Evolutionary conservation across 2,113 vertebrate genomes (phyloP).

Genomic region (Chaetops frenatus): DNA sequence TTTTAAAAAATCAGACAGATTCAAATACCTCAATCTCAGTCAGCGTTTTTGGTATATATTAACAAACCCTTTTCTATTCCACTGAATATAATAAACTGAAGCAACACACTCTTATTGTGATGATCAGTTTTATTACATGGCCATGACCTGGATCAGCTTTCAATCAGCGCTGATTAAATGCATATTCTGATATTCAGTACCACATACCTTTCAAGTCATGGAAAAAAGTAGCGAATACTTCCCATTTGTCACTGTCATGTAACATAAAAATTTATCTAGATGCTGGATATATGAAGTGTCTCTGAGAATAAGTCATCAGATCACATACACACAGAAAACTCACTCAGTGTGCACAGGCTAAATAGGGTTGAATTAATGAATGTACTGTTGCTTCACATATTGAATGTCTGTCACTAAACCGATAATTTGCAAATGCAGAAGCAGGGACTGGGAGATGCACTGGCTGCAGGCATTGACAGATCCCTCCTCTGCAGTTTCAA

Average conservation of each 20-base stretch:
- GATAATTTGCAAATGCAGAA: not conserved
- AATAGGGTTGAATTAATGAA: constrained; percentile 27
- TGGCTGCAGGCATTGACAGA: not conserved
- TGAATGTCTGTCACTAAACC: not conserved
- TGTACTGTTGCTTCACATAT: not conserved
- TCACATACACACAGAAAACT: not conserved
- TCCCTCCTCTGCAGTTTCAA: not conserved
- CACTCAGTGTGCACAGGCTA: not conserved
- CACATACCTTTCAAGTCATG: not conserved
- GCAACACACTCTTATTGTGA: not conserved
- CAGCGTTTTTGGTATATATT: not conserved
- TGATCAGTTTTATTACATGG: not conserved
- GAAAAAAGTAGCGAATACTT: not conserved
- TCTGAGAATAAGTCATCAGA: not conserved
- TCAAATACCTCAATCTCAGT: not conserved
- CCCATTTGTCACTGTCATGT: not conserved
- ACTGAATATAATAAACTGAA: not conserved
- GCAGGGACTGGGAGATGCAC: not conserved
- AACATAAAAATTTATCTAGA: not conserved
- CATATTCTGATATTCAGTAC: not conserved
- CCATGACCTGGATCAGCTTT: not conserved
- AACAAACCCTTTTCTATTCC: not conserved
- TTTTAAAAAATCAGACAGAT: not conserved
- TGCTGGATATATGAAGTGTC: not conserved
- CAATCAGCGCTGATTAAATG: not conserved